Percentiles rank a stretch among this genome's conserved stretches.
Conservation (phyloP, 2,888 invertebrate species). For the Cybosia mesomella region DNA sequence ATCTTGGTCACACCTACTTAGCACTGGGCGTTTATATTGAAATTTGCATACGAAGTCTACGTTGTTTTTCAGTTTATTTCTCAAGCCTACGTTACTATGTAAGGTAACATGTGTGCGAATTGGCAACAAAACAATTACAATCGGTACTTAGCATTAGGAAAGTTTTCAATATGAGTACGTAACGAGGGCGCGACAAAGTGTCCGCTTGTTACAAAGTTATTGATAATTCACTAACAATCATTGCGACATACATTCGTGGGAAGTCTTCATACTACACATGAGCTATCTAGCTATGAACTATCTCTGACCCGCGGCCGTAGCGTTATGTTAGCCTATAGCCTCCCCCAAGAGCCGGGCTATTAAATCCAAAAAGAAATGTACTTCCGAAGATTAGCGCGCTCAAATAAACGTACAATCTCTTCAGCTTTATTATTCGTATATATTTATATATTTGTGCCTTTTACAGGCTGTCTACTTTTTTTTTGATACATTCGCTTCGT, state of each 20-base stretch:
- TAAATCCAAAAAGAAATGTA: no score
- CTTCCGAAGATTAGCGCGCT: no score
- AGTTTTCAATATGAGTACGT: slow-evolving; percentile 13
- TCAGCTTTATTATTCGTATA: no score
- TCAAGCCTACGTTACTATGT: slow-evolving; percentile 12
- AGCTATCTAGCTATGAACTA: no score
- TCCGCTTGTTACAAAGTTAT: slow-evolving; percentile 8
- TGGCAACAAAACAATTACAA: slow-evolving; percentile 20
- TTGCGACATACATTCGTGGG: background rate
- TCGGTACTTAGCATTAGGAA: slow-evolving; percentile 7
- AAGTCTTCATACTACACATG: background rate
- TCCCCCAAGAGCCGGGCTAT: no score
- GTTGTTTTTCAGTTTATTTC: slow-evolving; percentile 10
- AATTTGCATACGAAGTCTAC: background rate
- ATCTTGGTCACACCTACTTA: background rate
- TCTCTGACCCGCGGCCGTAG: no score
- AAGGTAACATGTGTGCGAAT: slow-evolving; percentile 14
- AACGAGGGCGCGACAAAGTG: slow-evolving; percentile 14
- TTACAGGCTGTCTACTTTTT: no score
- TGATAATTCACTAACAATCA: background rate
- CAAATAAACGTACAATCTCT: no score
- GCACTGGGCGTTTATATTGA: background rate
- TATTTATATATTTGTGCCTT: no score
- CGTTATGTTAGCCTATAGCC: no score
- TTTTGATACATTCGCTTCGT: no score